Evolutionary conservation across 2,797 vertebrate species (phyloP).

Genomic region (Takifugu rubripes): DNA sequence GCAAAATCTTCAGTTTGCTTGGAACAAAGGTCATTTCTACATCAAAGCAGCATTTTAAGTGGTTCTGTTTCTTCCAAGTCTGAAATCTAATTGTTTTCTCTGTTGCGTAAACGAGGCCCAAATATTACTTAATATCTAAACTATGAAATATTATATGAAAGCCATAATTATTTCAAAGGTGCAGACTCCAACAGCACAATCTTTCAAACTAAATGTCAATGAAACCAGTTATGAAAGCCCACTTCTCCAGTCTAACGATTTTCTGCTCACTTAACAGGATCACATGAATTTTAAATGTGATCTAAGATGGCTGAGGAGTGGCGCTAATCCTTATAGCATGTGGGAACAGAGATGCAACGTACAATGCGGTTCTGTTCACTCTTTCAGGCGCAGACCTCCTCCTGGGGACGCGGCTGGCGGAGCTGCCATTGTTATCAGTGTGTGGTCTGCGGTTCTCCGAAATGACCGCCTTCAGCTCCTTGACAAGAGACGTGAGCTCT

Average conservation of each 20-base stretch:
- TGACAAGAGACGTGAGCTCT: conserved; percentile 70
- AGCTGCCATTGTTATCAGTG: conserved; percentile 5
- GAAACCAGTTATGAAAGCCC: conserved; percentile 1
- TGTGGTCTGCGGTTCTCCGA: conserved; percentile 58
- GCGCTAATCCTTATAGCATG: conserved; percentile 43
- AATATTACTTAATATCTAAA: neutral
- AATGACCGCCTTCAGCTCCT: conserved; percentile 65
- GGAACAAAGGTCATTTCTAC: too few species aligned
- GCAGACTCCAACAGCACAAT: neutral
- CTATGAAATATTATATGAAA: neutral
- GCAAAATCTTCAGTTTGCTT: too few species aligned
- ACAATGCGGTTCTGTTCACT: conserved; percentile 43
- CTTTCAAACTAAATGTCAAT: neutral
- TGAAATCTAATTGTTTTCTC: neutral
- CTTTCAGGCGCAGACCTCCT: conserved; percentile 58
- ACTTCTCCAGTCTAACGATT: conserved; percentile 15
- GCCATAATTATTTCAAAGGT: too few species aligned
- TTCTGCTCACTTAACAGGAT: conserved; percentile 28
- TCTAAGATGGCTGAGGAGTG: conserved; percentile 31
- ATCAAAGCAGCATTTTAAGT: too few species aligned
- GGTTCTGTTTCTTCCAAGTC: neutral
- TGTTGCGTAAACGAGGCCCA: neutral
- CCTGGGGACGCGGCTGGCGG: conserved; percentile 32
- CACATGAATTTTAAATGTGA: conserved; percentile 53
- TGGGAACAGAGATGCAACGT: conserved; percentile 46